Conservation (phyloP, 2,797 vertebrate genomes). For the Rousettus madagascariensis region DNA sequence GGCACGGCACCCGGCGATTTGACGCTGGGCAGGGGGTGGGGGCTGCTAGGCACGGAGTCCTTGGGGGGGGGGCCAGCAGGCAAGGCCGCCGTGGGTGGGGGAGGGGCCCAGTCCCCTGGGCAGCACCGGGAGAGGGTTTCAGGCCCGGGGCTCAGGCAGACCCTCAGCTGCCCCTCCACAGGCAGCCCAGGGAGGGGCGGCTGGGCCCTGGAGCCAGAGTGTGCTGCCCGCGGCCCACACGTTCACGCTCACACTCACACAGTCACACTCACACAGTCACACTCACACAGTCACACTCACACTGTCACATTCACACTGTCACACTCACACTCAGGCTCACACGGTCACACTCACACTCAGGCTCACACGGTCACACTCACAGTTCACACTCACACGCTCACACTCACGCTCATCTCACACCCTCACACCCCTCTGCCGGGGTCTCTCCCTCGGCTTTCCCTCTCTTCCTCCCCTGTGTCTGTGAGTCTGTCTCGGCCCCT, state of each 20-base stretch:
- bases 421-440: background rate
- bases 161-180: background rate
- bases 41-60: background rate
- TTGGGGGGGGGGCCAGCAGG: too few species aligned
- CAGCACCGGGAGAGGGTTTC: accelerated
- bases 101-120: background rate
- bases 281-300: too few species aligned
- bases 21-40: background rate
- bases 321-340: too few species aligned
- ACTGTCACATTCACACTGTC: too few species aligned
- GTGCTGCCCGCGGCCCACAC: background rate
- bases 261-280: too few species aligned
- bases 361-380: too few species aligned
- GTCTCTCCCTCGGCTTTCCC: background rate
- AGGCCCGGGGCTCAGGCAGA: background rate
- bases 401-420: too few species aligned
- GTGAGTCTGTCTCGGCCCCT: background rate
- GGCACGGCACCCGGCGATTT: background rate
- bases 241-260: too few species aligned
- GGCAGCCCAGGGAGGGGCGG: too few species aligned
- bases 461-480: background rate
- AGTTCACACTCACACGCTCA: too few species aligned
- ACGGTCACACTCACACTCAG: too few species aligned
- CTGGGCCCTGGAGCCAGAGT: background rate
- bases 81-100: background rate